Base-by-base conservation (phyloP, 2,797 vertebrate species). In the Spinus pinus region DNA sequence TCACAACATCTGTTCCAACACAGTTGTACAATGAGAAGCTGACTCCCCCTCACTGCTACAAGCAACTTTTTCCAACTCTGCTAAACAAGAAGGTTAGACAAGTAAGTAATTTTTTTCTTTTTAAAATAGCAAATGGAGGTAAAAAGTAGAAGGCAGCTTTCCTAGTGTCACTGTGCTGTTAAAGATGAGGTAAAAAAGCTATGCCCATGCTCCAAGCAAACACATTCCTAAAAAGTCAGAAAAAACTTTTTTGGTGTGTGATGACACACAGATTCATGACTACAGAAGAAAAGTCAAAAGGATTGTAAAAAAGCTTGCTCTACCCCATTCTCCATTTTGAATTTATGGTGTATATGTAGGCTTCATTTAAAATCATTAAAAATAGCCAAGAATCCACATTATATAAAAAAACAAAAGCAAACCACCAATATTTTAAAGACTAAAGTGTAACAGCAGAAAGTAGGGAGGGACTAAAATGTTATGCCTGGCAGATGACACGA, bases 321-420 rank as follows among this genome's bases (percentile, higher is more conserved):
- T 58, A 27, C 3, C 8, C 4, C 14, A 22, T 35, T 56, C 33
- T 56, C 12, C 33, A 25, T 14, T 53, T n/a, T 70, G 17, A 22
- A 42, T 50, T 77, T 86, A 53, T 27, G 15, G 5, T n/a, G 4
- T 18, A 24, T 21, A 15, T 9, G 4, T 12, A 75, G 23, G 15
- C 8, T 75, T 69, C 10, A 19, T 18, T 44, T 75, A 53, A 9
- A 39, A 73, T 17, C 0, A 25, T 17, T 33, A 49, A 83, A 92
- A 81, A 49, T 2, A 73, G 19, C 27, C n/a, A 64, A 33, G 19
- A 86, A 33, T 56, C 7, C 16, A 44, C 31, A 41, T 12, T 24
- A 23, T 8, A 21, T 42, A 1, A 47, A 22, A 0, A 41, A 17
- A 41, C 16, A 22, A 21, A 7, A 11, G 4, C 28, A 28, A 51